A percentile compares a stretch with the other conserved stretches of the same genome.
Evolutionary conservation across 1,140 invertebrate genomes (phyloP).

Genomic region (Parapsyche elsis): DNA sequence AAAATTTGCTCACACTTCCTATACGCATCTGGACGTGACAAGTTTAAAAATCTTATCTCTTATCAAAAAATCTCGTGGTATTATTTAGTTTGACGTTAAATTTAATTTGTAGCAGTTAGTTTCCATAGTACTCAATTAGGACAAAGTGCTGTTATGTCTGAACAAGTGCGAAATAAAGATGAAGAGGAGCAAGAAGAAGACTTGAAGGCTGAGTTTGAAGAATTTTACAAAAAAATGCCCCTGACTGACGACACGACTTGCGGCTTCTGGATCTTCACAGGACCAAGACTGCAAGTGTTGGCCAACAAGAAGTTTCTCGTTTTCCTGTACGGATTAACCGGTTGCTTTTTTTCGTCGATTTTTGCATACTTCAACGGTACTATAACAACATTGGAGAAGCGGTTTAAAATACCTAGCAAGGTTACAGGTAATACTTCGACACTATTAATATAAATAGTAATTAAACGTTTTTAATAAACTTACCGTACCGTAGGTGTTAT

Average conservation of each 20-base stretch:
- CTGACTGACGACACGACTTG: conserved; percentile 70
- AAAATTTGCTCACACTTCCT: too few relatives aligned
- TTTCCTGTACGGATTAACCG: conserved; percentile 77
- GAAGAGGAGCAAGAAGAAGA: conserved; percentile 7
- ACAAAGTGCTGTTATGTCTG: not conserved
- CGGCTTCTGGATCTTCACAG: conserved; percentile 60
- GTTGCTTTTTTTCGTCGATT: conserved; percentile 77
- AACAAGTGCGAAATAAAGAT: not conserved
- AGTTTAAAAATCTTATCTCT: too few relatives aligned
- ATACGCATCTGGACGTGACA: too few relatives aligned
- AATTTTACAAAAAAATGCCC: conserved; percentile 67
- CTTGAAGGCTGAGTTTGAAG: conserved; percentile 63
- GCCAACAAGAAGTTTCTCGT: conserved; percentile 82
- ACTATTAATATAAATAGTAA: not conserved
- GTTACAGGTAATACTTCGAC: conserved; percentile 70
- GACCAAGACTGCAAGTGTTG: conserved; percentile 68
- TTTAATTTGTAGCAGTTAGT: too few relatives aligned
- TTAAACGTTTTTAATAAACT: not conserved
- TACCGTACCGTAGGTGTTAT: conserved; percentile 69
- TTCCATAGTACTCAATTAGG: not conserved
- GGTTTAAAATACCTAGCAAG: conserved; percentile 81
- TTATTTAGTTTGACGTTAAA: too few relatives aligned
- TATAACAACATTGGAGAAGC: conserved; percentile 82
- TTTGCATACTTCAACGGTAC: conserved; percentile 82
- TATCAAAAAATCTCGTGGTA: too few relatives aligned